Conservation (phyloP, 2,113 vertebrate genomes). For the Cepphus grylle region DNA sequence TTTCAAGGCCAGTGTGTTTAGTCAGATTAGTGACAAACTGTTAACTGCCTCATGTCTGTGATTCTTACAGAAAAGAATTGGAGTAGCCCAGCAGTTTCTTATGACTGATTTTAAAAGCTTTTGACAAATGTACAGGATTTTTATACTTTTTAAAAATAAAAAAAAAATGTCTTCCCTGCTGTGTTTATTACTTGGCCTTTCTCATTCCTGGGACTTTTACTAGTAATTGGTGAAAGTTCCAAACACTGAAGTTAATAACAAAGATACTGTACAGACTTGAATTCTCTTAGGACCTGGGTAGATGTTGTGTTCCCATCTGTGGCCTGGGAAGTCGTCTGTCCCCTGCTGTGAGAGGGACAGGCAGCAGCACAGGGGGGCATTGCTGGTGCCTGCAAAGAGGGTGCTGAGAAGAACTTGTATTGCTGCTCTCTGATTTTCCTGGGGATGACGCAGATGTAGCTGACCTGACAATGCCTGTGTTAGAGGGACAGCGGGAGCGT, state of each 20-base stretch:
- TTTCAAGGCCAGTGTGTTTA: neutral
- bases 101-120: neutral
- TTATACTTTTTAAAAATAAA: conserved; percentile 12
- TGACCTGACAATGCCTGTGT: neutral
- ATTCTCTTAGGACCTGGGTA: neutral
- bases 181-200: conserved; percentile 3
- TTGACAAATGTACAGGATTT: conserved; percentile 26
- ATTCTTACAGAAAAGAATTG: neutral
- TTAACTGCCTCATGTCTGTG: neutral
- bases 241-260: neutral
- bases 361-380: neutral
- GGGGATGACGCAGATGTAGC: neutral
- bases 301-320: neutral
- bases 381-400: neutral
- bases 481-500: neutral
- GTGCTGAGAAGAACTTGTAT: neutral
- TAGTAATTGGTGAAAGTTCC: neutral
- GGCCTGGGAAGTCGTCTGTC: neutral
- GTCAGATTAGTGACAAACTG: neutral
- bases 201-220: neutral
- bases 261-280: neutral
- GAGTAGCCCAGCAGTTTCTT: neutral
- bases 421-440: neutral
- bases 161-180: neutral
- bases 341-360: neutral